These are phyloP conservation scores for Haliclona indistincta DNA, from an alignment of 37 sponge, comb jelly and placozoan species.

Conservation along the genomic window DNA sequence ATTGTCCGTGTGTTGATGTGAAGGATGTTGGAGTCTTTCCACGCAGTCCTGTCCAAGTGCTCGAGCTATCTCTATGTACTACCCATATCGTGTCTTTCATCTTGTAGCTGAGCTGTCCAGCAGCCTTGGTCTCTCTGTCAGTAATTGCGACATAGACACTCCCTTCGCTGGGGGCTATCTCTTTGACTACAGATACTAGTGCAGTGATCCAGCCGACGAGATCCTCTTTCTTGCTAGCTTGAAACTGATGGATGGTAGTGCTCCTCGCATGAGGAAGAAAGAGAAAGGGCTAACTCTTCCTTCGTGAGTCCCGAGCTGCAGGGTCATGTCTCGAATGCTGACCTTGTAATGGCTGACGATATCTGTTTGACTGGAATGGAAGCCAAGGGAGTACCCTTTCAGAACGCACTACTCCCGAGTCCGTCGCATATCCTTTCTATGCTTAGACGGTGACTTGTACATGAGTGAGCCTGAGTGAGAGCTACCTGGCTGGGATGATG, in stretches of 20 bases:
- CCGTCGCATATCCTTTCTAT: constrained; percentile 20
- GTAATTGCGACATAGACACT: constrained; percentile 23
- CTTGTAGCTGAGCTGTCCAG: constrained; percentile 36
- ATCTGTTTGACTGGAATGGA: constrained; percentile 23
- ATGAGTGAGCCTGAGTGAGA: constrained; percentile 11
- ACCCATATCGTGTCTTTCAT: constrained; percentile 19
- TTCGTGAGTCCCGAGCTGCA: constrained; percentile 16
- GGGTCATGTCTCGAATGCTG: constrained; percentile 6
- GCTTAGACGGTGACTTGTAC: constrained; percentile 35
- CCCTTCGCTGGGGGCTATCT: too few relatives aligned
- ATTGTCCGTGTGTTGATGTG: constrained; percentile 26
- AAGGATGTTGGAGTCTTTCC: constrained; percentile 11
- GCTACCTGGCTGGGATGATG: too few relatives aligned
- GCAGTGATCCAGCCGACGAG: constrained; percentile 22
- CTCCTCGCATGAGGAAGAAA: constrained; percentile 16
- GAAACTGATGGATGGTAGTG: constrained; percentile 29
- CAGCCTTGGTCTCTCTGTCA: constrained; percentile 30
- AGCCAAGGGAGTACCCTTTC: constrained; percentile 17
- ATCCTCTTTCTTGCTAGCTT: constrained; percentile 5
- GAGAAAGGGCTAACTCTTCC: constrained; percentile 1
- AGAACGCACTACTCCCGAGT: constrained; percentile 8
- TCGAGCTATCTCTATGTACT: neutral
- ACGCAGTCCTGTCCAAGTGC: constrained; percentile 38
- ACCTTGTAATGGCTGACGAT: constrained; percentile 23
- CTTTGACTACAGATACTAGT: constrained; percentile 26